These are phyloP conservation scores for Catalaphyllia jardinei DNA, from an alignment of 64 coral and sea anemone genomes.

Conservation along the genomic window DNA sequence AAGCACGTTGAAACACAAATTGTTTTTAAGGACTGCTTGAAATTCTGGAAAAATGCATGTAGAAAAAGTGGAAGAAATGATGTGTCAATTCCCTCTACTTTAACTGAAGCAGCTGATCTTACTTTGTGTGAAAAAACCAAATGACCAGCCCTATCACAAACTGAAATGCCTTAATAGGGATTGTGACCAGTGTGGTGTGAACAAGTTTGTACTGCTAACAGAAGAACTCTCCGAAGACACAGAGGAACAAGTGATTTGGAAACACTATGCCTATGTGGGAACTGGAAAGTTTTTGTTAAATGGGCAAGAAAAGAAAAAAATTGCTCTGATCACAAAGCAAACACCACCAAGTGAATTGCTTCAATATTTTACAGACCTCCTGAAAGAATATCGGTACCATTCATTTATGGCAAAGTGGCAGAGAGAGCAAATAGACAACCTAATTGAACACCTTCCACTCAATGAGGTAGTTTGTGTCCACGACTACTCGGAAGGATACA, in stretches of 20 bases:
- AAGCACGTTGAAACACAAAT: slow-evolving; percentile 69
- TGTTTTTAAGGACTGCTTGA: slow-evolving; percentile 70
- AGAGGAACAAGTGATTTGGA: not conserved
- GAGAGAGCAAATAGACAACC: slow-evolving; percentile 45
- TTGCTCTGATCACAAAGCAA: slow-evolving; percentile 20
- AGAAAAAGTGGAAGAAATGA: not conserved
- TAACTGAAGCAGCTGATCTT: slow-evolving; percentile 46
- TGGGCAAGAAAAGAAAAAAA: slow-evolving; percentile 68
- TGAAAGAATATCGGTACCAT: too few species aligned
- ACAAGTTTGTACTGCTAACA: not conserved
- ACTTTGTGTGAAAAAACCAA: slow-evolving; percentile 56
- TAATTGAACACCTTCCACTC: slow-evolving; percentile 40
- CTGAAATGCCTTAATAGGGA: slow-evolving; percentile 36
- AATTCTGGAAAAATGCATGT: slow-evolving; percentile 44
- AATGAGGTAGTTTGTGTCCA: slow-evolving; percentile 19
- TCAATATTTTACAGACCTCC: too few species aligned
- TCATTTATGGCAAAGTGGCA: not conserved
- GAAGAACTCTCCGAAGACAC: slow-evolving; percentile 9
- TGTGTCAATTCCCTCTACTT: not conserved
- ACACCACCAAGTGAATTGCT: slow-evolving; percentile 9
- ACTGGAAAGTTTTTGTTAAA: slow-evolving; percentile 50
- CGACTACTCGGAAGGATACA: slow-evolving; percentile 61
- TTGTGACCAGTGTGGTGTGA: slow-evolving; percentile 34
- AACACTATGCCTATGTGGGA: slow-evolving; percentile 40
- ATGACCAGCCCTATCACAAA: slow-evolving; percentile 20